Conservation (phyloP, 2,888 invertebrate species). For the Syrphus vitripennis region DNA sequence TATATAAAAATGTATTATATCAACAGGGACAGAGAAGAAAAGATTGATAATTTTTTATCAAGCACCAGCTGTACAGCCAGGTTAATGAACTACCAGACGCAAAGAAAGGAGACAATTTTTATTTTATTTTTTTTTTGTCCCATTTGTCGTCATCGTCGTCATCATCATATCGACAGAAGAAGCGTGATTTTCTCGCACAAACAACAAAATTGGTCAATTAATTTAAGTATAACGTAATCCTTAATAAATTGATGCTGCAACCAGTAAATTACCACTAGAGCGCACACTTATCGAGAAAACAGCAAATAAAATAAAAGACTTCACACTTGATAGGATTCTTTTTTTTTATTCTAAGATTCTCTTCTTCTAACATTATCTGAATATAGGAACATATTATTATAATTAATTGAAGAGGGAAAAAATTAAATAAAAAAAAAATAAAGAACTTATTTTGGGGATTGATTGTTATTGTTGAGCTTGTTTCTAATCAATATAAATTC, state of each 20-base stretch:
- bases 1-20: not conserved
- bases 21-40: not conserved
- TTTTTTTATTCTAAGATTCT: conserved; percentile 6
- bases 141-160: not conserved
- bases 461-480: conserved; percentile 30
- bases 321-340: conserved; percentile 63
- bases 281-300: not conserved
- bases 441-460: conserved; percentile 28
- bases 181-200: conserved; percentile 17
- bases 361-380: not conserved
- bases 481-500: conserved; percentile 55
- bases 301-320: not conserved
- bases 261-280: conserved; percentile 31
- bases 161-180: not conserved
- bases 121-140: not conserved
- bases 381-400: not conserved
- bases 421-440: not conserved
- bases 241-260: conserved; percentile 52
- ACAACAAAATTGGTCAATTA: conserved; percentile 55
- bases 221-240: conserved; percentile 48
- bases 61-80: conserved; percentile 10
- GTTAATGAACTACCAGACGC: conserved; percentile 41
- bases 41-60: conserved; percentile 28
- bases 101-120: not conserved
- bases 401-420: conserved; percentile 37